phyloP scores from a whole-genome alignment of 2,797 vertebrate genomes.

The Meriones psammophilus region DNA sequence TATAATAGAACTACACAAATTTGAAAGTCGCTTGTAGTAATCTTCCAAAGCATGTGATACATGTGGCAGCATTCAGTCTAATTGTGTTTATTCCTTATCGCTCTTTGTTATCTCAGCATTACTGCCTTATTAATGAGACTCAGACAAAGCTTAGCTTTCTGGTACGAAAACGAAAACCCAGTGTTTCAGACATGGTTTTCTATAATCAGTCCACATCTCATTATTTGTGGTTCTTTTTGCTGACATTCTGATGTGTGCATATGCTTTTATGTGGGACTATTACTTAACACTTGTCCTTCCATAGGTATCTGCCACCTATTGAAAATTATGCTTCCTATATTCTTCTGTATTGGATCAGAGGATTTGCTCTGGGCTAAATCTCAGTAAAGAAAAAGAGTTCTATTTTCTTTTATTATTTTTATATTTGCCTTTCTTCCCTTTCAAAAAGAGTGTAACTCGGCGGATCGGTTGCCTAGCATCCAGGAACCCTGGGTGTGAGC shows the following conservation, averaged over 20 bases:
- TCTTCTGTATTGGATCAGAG: slow-evolving; percentile 70
- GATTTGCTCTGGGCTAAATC: neutral
- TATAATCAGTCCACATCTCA: slow-evolving; percentile 80
- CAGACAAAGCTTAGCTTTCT: slow-evolving; percentile 73
- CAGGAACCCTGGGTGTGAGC: neutral
- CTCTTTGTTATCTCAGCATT: slow-evolving; percentile 70
- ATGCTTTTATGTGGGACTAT: slow-evolving; percentile 43
- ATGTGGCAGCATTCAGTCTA: slow-evolving; percentile 79
- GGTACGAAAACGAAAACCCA: slow-evolving; percentile 69
- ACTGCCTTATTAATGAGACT: slow-evolving; percentile 83
- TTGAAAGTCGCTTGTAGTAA: slow-evolving; percentile 65
- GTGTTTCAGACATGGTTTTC: slow-evolving; percentile 76
- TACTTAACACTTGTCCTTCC: slow-evolving; percentile 70
- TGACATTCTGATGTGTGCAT: slow-evolving; percentile 56
- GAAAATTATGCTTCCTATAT: slow-evolving; percentile 6
- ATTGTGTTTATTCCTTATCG: slow-evolving; percentile 70
- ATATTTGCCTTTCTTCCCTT: neutral
- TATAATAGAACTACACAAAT: slow-evolving; percentile 46
- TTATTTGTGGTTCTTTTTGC: slow-evolving; percentile 55
- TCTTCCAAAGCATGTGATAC: slow-evolving; percentile 83
- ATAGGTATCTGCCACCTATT: slow-evolving; percentile 40
- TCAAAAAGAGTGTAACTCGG: neutral
- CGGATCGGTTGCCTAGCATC: neutral
- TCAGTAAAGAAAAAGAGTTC: slow-evolving; percentile 14
- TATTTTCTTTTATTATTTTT: neutral